These are phyloP conservation scores for Zapornia atra DNA, from an alignment of 2,113 vertebrate genomes.

Conservation along the genomic window DNA sequence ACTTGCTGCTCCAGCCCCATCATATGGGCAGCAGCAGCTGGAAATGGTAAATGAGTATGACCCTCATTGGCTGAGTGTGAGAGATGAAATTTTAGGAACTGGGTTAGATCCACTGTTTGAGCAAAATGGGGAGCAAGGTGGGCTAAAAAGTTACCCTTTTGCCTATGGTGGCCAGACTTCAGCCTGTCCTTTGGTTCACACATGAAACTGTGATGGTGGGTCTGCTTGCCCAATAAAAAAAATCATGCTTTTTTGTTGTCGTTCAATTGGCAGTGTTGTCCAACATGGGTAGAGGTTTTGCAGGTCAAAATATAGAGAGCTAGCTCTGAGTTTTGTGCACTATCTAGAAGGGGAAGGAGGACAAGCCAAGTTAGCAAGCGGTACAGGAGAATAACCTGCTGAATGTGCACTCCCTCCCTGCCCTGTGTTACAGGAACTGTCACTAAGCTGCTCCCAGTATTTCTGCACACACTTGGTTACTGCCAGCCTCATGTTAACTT, in stretches of 20 bases:
- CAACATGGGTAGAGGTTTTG: neutral
- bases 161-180: conserved; percentile 20
- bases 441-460: neutral
- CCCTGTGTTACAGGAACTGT: neutral
- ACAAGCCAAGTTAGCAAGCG: neutral
- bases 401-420: neutral
- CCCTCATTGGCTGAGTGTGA: neutral
- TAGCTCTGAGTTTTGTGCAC: neutral
- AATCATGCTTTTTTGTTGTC: neutral
- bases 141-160: conserved; percentile 14
- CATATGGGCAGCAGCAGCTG: neutral
- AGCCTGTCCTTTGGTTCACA: conserved; percentile 7
- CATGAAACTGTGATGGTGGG: neutral
- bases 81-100: conserved; percentile 38
- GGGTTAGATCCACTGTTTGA: conserved; percentile 7
- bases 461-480: neutral
- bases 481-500: neutral
- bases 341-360: neutral
- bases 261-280: neutral
- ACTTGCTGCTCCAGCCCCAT: neutral
- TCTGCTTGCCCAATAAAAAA: neutral
- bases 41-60: conserved; percentile 1
- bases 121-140: neutral
- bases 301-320: neutral
- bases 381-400: neutral